Evolutionary conservation across 2,797 vertebrate genomes (phyloP).

Genomic region (Tiaroga cobitis): DNA sequence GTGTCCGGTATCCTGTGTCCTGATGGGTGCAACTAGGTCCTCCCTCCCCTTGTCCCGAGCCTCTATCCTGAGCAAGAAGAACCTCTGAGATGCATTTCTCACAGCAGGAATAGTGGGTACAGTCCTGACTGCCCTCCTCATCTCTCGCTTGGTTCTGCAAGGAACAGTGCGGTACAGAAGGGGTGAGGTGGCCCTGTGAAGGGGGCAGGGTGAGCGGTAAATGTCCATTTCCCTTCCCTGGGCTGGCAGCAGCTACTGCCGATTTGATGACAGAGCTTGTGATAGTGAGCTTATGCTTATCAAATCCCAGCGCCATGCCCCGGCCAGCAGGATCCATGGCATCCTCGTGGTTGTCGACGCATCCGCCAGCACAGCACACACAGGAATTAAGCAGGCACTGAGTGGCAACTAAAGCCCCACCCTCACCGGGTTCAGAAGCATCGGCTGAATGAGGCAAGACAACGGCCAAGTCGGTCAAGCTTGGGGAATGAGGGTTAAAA

Average conservation of each 20-base stretch:
- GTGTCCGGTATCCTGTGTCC: slow-evolving; percentile 70
- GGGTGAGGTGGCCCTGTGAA: slow-evolving; percentile 62
- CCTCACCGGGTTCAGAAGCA: slow-evolving; percentile 50
- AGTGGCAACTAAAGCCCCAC: slow-evolving; percentile 81
- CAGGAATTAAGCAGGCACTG: slow-evolving; percentile 94
- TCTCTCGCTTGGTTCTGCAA: slow-evolving; percentile 56
- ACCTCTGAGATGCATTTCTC: slow-evolving; percentile 81
- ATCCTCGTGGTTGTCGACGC: slow-evolving; percentile 86
- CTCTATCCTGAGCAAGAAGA: slow-evolving; percentile 67
- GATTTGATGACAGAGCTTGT: slow-evolving; percentile 81
- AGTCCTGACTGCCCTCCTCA: slow-evolving; percentile 69
- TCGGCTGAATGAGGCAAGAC: slow-evolving; percentile 68
- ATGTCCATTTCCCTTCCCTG: slow-evolving; percentile 69
- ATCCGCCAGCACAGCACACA: slow-evolving; percentile 91
- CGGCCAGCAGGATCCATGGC: slow-evolving; percentile 66
- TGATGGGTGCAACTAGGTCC: slow-evolving; percentile 68
- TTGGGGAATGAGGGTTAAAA: slow-evolving; percentile 92
- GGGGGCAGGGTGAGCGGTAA: slow-evolving; percentile 52
- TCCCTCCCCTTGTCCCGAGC: slow-evolving; percentile 65
- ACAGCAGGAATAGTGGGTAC: slow-evolving; percentile 65
- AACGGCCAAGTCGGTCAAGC: slow-evolving; percentile 77
- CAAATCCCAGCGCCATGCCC: slow-evolving; percentile 73
- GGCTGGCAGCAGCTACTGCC: slow-evolving; percentile 63
- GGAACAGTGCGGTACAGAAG: slow-evolving; percentile 39
- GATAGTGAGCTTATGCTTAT: slow-evolving; percentile 77